A percentile compares a stretch with the other conserved stretches of the same genome.
Evolutionary conservation across 2,888 invertebrate genomes (phyloP).

Genomic region (Erannis defoliaria): DNA sequence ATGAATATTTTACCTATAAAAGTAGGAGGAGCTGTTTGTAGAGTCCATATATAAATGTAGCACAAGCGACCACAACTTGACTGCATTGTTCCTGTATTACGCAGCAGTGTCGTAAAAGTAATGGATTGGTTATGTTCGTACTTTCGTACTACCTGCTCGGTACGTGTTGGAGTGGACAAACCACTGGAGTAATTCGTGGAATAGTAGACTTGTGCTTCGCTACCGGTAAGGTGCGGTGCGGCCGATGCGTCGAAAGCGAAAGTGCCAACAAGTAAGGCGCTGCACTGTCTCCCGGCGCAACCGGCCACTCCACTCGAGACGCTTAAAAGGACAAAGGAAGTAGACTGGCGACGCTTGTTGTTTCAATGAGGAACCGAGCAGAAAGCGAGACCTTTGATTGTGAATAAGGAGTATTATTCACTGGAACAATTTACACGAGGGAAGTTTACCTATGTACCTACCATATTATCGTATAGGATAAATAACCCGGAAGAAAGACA

Average conservation of each 20-base stretch:
- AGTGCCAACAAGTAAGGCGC: slow-evolving; percentile 69
- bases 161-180: slow-evolving; percentile 42
- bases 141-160: slow-evolving; percentile 40
- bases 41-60: slow-evolving; percentile 30
- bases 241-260: slow-evolving; percentile 71
- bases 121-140: slow-evolving; percentile 43
- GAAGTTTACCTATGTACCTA: no score
- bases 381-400: slow-evolving; percentile 25
- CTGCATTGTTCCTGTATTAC: slow-evolving; percentile 47
- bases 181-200: slow-evolving; percentile 15
- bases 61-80: slow-evolving; percentile 33
- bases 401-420: slow-evolving; percentile 17
- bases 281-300: slow-evolving; percentile 44
- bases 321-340: slow-evolving; percentile 66
- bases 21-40: slow-evolving; percentile 6
- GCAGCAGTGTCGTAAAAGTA: slow-evolving; percentile 49
- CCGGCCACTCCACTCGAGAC: slow-evolving; percentile 48
- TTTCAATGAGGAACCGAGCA: slow-evolving; percentile 41
- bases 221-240: slow-evolving; percentile 45
- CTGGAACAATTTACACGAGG: background rate
- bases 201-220: slow-evolving; percentile 8
- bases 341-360: slow-evolving; percentile 50
- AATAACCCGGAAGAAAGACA: background rate
- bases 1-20: slow-evolving; percentile 3
- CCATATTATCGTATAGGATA: no score